phyloP scores from a whole-genome alignment of 2,888 invertebrate genomes.

The Sinohyriopsis cumingii region DNA sequence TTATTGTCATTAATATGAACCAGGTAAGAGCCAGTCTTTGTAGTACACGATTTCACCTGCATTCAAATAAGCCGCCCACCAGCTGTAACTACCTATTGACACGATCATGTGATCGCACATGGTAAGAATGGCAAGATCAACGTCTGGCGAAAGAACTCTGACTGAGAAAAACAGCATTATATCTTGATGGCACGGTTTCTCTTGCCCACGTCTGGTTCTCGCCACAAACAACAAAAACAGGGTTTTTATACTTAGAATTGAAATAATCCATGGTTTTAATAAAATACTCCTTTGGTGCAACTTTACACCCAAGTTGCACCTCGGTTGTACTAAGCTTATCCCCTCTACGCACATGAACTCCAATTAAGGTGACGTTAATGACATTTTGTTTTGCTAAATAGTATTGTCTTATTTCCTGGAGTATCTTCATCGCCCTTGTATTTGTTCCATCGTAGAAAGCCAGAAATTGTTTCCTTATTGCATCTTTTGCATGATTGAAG shows the following conservation, averaged over 20 bases:
- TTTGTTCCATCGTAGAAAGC: too few relatives aligned
- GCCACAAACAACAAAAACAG: conserved; percentile 12
- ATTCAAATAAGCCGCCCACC: conserved; percentile 49
- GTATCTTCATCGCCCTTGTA: too few relatives aligned
- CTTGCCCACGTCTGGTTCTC: conserved; percentile 13
- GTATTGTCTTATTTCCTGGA: too few relatives aligned
- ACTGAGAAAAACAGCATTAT: too few relatives aligned
- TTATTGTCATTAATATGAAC: neutral
- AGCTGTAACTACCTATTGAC: conserved; percentile 51
- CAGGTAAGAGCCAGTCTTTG: conserved; percentile 6
- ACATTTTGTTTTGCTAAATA: too few relatives aligned
- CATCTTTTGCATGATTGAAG: too few relatives aligned
- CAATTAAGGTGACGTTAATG: neutral
- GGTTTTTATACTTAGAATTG: conserved; percentile 7
- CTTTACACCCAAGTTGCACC: conserved; percentile 9
- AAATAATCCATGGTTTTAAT: conserved; percentile 11
- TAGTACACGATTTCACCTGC: conserved; percentile 34
- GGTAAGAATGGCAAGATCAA: conserved; percentile 19
- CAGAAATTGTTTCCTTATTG: too few relatives aligned
- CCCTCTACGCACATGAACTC: conserved; percentile 19
- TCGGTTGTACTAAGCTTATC: conserved; percentile 10
- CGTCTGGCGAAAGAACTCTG: conserved; percentile 3
- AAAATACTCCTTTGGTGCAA: conserved; percentile 10
- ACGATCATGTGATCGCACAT: conserved; percentile 70
- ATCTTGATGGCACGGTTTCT: too few relatives aligned